A percentile compares a stretch with the other conserved stretches of the same genome.
Evolutionary conservation across 2,113 vertebrate species (phyloP).

Genomic region (Cettia cetti): DNA sequence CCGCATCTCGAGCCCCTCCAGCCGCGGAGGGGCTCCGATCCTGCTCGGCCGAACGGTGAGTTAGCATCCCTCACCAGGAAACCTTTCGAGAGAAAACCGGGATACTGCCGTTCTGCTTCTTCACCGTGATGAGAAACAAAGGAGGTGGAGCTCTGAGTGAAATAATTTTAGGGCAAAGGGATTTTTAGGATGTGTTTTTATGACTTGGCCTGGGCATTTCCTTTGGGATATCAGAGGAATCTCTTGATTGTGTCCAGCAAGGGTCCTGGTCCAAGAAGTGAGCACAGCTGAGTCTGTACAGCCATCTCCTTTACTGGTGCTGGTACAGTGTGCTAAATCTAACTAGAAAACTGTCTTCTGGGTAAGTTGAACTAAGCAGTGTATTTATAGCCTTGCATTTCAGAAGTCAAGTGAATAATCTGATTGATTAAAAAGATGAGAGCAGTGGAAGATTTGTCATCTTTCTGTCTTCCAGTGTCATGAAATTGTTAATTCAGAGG

Average conservation of each 20-base stretch:
- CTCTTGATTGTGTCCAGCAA: background rate
- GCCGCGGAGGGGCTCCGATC: rapidly evolving
- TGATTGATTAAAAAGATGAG: background rate
- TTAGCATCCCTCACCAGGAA: rapidly evolving
- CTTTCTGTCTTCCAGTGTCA: background rate
- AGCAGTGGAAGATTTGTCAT: background rate
- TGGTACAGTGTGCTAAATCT: too few relatives aligned
- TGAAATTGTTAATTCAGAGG: background rate
- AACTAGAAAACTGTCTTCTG: background rate
- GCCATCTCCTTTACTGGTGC: background rate
- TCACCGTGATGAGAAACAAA: background rate
- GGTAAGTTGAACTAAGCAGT: background rate
- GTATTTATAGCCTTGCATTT: background rate
- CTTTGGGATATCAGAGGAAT: background rate
- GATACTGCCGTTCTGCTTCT: rapidly evolving
- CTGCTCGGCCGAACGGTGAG: rapidly evolving
- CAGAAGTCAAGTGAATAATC: background rate
- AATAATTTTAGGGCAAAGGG: background rate
- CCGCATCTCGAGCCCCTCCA: too few relatives aligned
- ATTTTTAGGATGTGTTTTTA: background rate
- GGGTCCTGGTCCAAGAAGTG: background rate
- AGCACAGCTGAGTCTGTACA: background rate
- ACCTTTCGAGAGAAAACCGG: rapidly evolving
- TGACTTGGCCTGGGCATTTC: background rate
- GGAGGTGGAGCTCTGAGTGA: background rate